phyloP scores from a whole-genome alignment of 2,797 vertebrate genomes.

The Xiphorhynchus erythropygius region DNA sequence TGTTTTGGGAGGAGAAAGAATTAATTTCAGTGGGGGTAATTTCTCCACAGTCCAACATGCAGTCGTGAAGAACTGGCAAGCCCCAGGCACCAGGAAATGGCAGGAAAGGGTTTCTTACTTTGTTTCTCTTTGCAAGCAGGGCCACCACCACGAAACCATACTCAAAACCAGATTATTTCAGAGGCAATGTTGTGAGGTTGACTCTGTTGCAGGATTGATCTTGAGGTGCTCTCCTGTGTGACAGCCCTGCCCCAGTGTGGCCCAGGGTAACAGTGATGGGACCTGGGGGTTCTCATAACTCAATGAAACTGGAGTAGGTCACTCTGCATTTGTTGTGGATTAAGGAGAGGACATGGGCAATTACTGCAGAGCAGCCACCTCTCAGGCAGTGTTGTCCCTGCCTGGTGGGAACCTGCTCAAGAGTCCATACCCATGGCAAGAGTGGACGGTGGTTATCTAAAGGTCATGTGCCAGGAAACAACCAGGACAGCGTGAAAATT shows the following conservation, averaged over 20 bases:
- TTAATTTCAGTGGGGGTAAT: background rate
- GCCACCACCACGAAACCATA: background rate
- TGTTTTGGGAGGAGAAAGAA: background rate
- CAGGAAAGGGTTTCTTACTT: background rate
- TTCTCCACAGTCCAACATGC: background rate
- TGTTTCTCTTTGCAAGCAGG: background rate
- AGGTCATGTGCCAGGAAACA: constrained; percentile 11
- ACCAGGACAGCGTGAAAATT: background rate
- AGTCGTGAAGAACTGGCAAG: background rate
- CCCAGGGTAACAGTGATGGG: fast-evolving
- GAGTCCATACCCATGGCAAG: background rate
- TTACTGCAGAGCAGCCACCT: background rate
- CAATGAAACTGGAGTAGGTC: fast-evolving
- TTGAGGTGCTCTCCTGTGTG: background rate
- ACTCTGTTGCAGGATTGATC: background rate
- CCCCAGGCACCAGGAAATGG: background rate
- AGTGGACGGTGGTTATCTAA: background rate
- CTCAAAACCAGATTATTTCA: background rate
- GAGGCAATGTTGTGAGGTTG: background rate
- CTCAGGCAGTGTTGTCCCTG: background rate
- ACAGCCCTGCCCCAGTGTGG: background rate
- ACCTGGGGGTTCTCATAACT: fast-evolving
- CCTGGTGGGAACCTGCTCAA: constrained; percentile 12
- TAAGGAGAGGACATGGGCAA: background rate
- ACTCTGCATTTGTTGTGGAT: background rate